Base-by-base conservation (phyloP, 2,797 vertebrate genomes). In the Dryobates pubescens region DNA sequence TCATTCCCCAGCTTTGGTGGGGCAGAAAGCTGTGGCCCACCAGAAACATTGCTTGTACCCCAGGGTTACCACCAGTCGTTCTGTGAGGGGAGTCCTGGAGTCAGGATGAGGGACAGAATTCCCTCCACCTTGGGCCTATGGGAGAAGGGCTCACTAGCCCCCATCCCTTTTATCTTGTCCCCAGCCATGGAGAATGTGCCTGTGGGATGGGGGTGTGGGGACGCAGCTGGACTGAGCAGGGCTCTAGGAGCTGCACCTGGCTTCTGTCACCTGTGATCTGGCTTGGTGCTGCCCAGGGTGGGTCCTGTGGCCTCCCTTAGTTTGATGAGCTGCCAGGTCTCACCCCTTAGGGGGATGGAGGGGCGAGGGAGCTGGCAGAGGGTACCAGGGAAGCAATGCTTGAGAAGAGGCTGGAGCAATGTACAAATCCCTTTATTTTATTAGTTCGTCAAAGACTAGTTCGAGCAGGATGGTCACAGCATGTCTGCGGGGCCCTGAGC, bases 401-500 rank as follows among this genome's bases (percentile, higher is more conserved):
- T 29, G 77, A 91, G 84, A 49, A 49, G 57, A 92, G 67, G 36
- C 87, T 0, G 1, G 69, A 87, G 90, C 96, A 97, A 97, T 96
- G 96, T 97, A 97, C 96, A 97, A 97, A 97, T 94, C 91, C 77
- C 79, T 97, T 96, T 94, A 97, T 97, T 97, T 95, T 94, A 90
- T 96, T 93, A 78, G 63, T 94, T 95, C 26, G 94, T 97, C 96
- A 70, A 91, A 84, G 23, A 97, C 95, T 96, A 96, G 92, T 94
- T 96, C 36, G 86, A 93, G 97, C 95, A 97, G 96, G 97, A 97
- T 97, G 97, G 97, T 96, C 97, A 65, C 97, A 95, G 94, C 90
- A 80, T 96, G 95, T 27, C 82, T 92, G 96, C 84, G 49, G 61
- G 45, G 93, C 76, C 82, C 88, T 10, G 1, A 75, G 91, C 89